A percentile compares a stretch with the other conserved stretches of the same genome.
phyloP scores from a whole-genome alignment of 2,888 invertebrate species.

The Drosophila peninsularis region DNA sequence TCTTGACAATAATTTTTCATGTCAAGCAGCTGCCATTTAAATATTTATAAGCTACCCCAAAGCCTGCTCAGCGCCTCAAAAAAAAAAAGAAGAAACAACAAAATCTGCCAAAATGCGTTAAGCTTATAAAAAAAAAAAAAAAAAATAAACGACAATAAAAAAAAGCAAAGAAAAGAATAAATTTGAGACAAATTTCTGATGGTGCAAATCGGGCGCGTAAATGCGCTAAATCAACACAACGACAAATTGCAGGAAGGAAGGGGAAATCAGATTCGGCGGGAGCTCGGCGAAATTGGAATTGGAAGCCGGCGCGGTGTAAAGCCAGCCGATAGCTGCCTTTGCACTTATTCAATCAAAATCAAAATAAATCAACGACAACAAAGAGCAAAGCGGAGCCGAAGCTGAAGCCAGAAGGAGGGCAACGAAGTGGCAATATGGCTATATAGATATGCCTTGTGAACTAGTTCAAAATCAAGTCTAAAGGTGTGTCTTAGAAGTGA shows the following conservation, averaged over 20 bases:
- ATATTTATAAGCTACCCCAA: constrained; percentile 55
- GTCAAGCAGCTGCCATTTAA: constrained; percentile 61
- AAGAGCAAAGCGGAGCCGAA: background rate
- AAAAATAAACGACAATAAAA: background rate
- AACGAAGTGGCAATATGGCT: background rate
- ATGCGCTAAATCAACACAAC: constrained; percentile 57
- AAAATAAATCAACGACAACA: constrained; percentile 67
- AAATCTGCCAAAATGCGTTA: constrained; percentile 48
- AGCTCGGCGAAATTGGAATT: background rate
- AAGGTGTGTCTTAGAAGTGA: too few relatives aligned
- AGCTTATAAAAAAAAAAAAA: constrained; percentile 28
- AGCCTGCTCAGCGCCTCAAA: background rate
- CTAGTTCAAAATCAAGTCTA: too few relatives aligned
- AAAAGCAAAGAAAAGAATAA: constrained; percentile 12
- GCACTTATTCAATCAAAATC: constrained; percentile 79
- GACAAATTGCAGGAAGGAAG: background rate
- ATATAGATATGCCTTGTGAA: too few relatives aligned
- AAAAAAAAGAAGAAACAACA: background rate
- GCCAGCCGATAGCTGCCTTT: constrained; percentile 44
- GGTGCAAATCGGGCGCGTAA: constrained; percentile 53
- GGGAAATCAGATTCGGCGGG: constrained; percentile 4
- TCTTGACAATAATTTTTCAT: constrained; percentile 58
- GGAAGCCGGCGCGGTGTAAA: constrained; percentile 11
- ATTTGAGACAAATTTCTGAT: constrained; percentile 52
- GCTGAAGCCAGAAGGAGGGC: too few relatives aligned